These are phyloP conservation scores for Aselliscus stoliczkanus DNA, from an alignment of 2,797 vertebrate species.

Conservation along the genomic window DNA sequence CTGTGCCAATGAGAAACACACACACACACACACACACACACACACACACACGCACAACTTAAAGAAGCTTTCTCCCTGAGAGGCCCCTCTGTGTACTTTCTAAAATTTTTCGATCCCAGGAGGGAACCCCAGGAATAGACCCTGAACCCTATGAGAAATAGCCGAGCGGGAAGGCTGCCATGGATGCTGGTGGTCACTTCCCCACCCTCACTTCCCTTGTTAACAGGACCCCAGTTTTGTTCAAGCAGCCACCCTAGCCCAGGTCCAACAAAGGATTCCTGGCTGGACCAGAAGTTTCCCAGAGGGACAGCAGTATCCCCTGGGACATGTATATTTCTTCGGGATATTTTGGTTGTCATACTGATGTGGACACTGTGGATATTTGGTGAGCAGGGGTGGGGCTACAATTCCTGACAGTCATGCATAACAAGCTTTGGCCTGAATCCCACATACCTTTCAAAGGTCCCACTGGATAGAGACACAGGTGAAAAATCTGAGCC, in stretches of 20 bases:
- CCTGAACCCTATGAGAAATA: background rate
- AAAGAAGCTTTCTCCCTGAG: background rate
- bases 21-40: background rate
- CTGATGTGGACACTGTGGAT: too few relatives aligned
- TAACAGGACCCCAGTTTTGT: background rate
- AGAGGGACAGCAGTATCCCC: background rate
- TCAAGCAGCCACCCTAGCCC: background rate
- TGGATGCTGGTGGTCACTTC: background rate
- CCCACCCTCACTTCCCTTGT: background rate
- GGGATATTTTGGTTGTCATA: background rate
- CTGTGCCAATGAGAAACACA: background rate
- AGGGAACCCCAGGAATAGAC: too few relatives aligned
- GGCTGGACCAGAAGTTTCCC: background rate
- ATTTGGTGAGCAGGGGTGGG: background rate
- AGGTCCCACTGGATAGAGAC: background rate
- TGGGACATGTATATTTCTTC: background rate
- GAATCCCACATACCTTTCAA: background rate
- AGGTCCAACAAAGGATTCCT: background rate
- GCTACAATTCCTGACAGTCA: background rate
- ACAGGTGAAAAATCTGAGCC: background rate
- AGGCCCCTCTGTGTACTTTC: background rate
- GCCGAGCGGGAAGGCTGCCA: background rate
- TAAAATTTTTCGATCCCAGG: background rate
- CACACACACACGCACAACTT: too few relatives aligned
- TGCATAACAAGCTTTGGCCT: background rate